Percentiles rank a stretch among this genome's conserved stretches.
phyloP scores from a whole-genome alignment of 2,888 invertebrate species.

The Macaria liturata region DNA sequence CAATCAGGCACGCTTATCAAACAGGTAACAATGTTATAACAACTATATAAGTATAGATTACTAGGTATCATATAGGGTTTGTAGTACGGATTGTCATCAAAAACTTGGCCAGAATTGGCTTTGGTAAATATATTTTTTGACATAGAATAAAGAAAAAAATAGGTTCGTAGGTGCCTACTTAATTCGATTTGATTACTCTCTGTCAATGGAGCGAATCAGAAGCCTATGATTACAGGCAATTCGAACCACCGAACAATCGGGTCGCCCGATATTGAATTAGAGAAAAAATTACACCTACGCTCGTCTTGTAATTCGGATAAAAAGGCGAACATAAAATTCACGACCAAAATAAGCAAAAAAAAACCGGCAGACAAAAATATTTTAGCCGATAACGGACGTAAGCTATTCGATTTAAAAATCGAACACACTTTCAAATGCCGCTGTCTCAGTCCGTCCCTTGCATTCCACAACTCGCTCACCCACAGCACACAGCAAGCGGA shows the following conservation, averaged over 20 bases:
- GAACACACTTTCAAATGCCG: slow-evolving; percentile 77
- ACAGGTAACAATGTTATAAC: slow-evolving; percentile 33
- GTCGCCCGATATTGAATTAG: slow-evolving; percentile 42
- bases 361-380: slow-evolving; percentile 46
- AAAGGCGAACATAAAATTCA: slow-evolving; percentile 31
- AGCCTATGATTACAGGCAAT: slow-evolving; percentile 62
- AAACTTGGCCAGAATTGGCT: no score
- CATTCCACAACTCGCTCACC: slow-evolving; percentile 82
- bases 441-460: slow-evolving; percentile 69
- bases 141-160: no score
- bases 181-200: slow-evolving; percentile 27
- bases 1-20: slow-evolving; percentile 34
- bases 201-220: slow-evolving; percentile 53
- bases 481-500: slow-evolving; percentile 77
- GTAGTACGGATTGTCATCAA: no score
- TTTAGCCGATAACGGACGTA: slow-evolving; percentile 59
- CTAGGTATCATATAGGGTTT: no score
- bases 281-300: slow-evolving; percentile 47
- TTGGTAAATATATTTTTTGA: no score
- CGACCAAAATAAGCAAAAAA: slow-evolving; percentile 29
- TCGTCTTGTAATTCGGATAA: slow-evolving; percentile 32
- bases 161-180: no score
- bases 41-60: not conserved
- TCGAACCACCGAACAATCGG: slow-evolving; percentile 61
- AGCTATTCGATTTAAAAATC: slow-evolving; percentile 30